Evolutionary conservation across 2,797 vertebrate species (phyloP).

Genomic region (Pempheris klunzingeri): DNA sequence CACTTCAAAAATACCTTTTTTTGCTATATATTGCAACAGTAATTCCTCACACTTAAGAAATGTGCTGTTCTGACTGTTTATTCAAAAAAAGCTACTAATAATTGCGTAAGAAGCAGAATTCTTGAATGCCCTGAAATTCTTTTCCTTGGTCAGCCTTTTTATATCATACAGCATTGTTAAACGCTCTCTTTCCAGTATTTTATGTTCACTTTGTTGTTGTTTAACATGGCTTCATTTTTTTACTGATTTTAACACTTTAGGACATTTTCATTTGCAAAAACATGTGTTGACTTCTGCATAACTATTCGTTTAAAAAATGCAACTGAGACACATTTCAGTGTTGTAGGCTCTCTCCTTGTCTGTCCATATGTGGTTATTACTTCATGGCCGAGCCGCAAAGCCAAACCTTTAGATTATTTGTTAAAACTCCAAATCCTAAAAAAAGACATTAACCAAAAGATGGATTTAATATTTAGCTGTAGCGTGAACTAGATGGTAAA

Average conservation of each 20-base stretch:
- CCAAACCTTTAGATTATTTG: neutral
- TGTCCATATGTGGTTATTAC: neutral
- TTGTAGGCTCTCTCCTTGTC: slow-evolving; percentile 37
- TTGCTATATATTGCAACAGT: neutral
- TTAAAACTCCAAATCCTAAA: neutral
- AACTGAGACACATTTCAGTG: slow-evolving; percentile 3
- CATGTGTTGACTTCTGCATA: slow-evolving; percentile 1
- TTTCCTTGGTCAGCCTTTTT: neutral
- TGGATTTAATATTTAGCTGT: neutral
- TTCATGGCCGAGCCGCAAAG: slow-evolving; percentile 46
- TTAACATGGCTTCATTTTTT: slow-evolving; percentile 13
- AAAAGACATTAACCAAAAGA: neutral
- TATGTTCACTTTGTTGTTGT: neutral
- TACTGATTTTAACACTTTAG: slow-evolving; percentile 4
- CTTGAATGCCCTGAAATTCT: neutral
- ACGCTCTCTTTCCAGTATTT: neutral
- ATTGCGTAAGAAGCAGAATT: neutral
- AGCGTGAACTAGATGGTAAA: neutral
- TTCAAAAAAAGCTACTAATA: neutral
- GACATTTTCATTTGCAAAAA: slow-evolving; percentile 18
- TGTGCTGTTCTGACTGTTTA: neutral
- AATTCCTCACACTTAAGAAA: neutral
- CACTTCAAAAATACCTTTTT: neutral
- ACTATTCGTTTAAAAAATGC: neutral
- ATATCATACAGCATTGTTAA: neutral